These are phyloP conservation scores for Vidua macroura DNA, from an alignment of 2,113 vertebrate genomes.

Conservation along the genomic window DNA sequence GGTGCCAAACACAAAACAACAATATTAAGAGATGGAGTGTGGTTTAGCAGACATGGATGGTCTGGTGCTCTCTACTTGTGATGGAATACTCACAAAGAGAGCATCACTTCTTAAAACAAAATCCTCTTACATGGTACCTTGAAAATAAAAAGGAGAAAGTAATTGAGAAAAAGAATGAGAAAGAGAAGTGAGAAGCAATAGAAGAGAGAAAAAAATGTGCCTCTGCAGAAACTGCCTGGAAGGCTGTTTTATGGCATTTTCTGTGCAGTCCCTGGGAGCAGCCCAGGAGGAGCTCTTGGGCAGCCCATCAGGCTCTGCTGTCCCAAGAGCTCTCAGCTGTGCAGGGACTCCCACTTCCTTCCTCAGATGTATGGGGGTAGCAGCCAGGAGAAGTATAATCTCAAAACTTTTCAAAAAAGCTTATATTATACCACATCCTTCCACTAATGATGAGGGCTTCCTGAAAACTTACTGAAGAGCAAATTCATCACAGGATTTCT, in stretches of 20 bases:
- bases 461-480: not conserved
- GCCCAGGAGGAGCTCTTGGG: not conserved
- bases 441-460: not conserved
- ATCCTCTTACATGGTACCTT: not conserved
- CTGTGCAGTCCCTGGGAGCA: not conserved
- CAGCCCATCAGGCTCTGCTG: not conserved
- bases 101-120: not conserved
- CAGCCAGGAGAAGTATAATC: not conserved
- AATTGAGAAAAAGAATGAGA: not conserved
- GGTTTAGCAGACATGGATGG: not conserved
- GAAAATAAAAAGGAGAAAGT: not conserved
- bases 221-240: not conserved
- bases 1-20: not conserved
- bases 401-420: not conserved
- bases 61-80: not conserved
- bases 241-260: not conserved
- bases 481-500: constrained; percentile 12
- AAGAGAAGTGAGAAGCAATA: not conserved
- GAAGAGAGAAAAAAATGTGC: not conserved
- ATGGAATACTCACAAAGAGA: not conserved
- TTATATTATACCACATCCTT: not conserved
- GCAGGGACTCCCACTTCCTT: not conserved
- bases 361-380: not conserved
- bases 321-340: not conserved
- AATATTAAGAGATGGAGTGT: not conserved